These are phyloP conservation scores for Drosophila anomelani DNA, from an alignment of 2,888 invertebrate genomes.

Conservation along the genomic window DNA sequence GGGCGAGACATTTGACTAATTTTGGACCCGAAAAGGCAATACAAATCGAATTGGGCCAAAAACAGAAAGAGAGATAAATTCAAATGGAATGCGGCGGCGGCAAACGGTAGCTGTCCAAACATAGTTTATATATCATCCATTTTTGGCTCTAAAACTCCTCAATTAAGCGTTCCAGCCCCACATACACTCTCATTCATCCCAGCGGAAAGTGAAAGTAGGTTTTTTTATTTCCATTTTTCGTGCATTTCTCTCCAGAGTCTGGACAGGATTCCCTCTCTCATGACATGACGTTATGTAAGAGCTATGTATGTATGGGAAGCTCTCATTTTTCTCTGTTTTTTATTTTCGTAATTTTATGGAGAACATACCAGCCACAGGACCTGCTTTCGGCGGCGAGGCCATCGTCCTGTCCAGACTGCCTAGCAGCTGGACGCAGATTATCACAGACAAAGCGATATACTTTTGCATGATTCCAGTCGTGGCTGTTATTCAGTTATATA, in stretches of 20 bases:
- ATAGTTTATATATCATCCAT: constrained; percentile 23
- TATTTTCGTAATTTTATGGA: neutral
- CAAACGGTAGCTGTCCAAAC: constrained; percentile 38
- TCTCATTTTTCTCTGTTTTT: too few relatives aligned
- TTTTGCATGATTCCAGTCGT: constrained; percentile 76
- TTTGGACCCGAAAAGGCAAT: constrained; percentile 37
- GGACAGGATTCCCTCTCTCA: constrained; percentile 24
- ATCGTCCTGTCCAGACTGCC: constrained; percentile 81
- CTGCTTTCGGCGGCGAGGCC: constrained; percentile 76
- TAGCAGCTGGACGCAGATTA: constrained; percentile 82
- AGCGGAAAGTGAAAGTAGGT: constrained; percentile 72
- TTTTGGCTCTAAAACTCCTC: constrained; percentile 30
- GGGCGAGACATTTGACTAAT: constrained; percentile 55
- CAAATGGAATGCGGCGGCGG: constrained; percentile 36
- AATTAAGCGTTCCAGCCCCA: constrained; percentile 50
- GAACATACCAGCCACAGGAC: constrained; percentile 82
- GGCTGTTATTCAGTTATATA: constrained; percentile 18
- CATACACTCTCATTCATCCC: constrained; percentile 15
- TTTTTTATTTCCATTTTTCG: constrained; percentile 23
- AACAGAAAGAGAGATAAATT: constrained; percentile 46
- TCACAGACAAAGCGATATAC: constrained; percentile 82
- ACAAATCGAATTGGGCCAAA: constrained; percentile 48
- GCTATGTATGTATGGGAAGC: neutral
- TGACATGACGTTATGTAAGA: constrained; percentile 19
- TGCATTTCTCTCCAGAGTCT: constrained; percentile 2